Conservation (phyloP, 1,140 invertebrate genomes). For the Reticulitermes speratus region DNA sequence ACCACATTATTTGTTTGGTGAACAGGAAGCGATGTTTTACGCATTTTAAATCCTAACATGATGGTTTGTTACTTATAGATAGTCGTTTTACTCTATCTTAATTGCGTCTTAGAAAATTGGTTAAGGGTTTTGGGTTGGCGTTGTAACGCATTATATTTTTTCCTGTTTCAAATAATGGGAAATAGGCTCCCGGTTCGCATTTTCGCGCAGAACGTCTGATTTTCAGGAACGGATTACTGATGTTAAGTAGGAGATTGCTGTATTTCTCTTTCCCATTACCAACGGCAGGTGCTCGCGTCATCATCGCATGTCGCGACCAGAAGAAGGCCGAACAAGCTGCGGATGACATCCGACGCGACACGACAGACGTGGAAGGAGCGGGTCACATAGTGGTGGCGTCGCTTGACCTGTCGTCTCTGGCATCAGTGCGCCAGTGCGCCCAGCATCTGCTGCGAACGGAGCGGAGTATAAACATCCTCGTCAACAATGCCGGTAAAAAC, state of each 20-base stretch:
- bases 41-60: too few species aligned
- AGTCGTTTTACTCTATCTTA: too few species aligned
- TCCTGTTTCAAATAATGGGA: too few species aligned
- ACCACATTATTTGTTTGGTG: too few species aligned
- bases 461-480: conserved; percentile 47
- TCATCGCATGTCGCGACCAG: conserved; percentile 49
- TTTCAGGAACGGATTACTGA: too few species aligned
- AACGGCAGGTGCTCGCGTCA: conserved; percentile 46
- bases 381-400: conserved; percentile 59
- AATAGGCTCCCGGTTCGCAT: too few species aligned
- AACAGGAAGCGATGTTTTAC: too few species aligned
- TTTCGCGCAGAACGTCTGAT: too few species aligned
- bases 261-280: not conserved
- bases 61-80: too few species aligned
- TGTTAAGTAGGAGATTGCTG: not conserved
- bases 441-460: conserved; percentile 41
- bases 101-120: too few species aligned
- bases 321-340: conserved; percentile 45
- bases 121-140: too few species aligned
- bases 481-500: conserved; percentile 51
- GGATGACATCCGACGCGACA: conserved; percentile 43
- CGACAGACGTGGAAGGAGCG: conserved; percentile 36
- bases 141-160: too few species aligned
- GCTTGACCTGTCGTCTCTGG: conserved; percentile 69
- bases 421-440: conserved; percentile 62